Evolutionary conservation across 2,888 invertebrate species (phyloP).

Genomic region (Dasysyrphus albostriatus): DNA sequence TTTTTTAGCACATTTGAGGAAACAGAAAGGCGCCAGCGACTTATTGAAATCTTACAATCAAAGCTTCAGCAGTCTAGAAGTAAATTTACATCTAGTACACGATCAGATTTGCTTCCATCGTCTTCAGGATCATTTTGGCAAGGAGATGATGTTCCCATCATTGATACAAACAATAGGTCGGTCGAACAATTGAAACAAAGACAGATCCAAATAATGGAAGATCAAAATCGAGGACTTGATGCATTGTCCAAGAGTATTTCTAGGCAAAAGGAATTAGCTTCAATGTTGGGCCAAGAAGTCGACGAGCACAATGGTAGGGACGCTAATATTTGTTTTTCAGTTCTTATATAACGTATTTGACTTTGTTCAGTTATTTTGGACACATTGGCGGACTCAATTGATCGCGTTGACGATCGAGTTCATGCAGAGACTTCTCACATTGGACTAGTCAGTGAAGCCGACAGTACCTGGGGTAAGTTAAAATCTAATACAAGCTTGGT

Average conservation of each 20-base stretch:
- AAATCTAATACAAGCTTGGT: background rate
- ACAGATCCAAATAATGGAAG: constrained; percentile 87
- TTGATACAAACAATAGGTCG: constrained; percentile 81
- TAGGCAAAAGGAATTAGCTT: constrained; percentile 90
- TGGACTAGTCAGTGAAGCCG: constrained; percentile 87
- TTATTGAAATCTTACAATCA: constrained; percentile 87
- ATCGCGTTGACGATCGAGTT: constrained; percentile 88
- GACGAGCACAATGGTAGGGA: constrained; percentile 90
- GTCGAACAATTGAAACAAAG: constrained; percentile 85
- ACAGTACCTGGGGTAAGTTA: constrained; percentile 87
- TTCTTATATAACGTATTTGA: background rate
- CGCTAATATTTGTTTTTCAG: background rate
- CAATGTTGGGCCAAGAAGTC: constrained; percentile 90
- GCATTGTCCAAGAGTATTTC: constrained; percentile 89
- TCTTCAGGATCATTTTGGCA: constrained; percentile 77
- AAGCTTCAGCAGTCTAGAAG: constrained; percentile 86
- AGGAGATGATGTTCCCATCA: constrained; percentile 83
- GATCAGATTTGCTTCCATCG: constrained; percentile 72
- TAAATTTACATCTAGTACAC: constrained; percentile 77
- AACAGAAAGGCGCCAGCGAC: constrained; percentile 86
- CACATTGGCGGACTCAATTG: constrained; percentile 89
- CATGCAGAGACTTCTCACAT: constrained; percentile 88
- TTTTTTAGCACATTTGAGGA: constrained; percentile 86
- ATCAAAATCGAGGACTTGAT: constrained; percentile 91
- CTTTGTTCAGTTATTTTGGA: constrained; percentile 88